A percentile compares a stretch with the other conserved stretches of the same genome.
These are phyloP conservation scores for Cryptus viduatorius DNA, from an alignment of 2,888 invertebrate species.

Conservation along the genomic window DNA sequence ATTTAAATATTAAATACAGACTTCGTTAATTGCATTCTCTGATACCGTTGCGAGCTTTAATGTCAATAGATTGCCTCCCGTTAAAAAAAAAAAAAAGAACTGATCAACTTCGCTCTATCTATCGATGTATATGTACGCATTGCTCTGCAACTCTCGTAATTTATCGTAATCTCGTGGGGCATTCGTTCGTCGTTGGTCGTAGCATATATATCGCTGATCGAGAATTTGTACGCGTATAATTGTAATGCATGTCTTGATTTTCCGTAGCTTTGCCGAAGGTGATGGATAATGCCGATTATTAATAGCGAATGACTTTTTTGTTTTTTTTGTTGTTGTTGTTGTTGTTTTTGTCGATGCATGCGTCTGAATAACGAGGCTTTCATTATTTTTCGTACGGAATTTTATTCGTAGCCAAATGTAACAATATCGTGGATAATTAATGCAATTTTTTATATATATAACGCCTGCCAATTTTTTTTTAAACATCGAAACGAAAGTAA, in stretches of 20 bases:
- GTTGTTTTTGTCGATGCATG: neutral
- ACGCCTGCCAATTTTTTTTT: too few species aligned
- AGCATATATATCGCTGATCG: conserved; percentile 6
- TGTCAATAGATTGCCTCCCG: conserved; percentile 3
- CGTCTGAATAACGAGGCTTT: neutral
- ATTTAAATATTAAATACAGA: neutral
- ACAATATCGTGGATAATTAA: neutral
- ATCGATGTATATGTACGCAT: conserved; percentile 4
- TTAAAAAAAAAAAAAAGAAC: neutral
- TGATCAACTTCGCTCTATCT: conserved; percentile 10
- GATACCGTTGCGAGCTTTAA: neutral
- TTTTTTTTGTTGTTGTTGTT: neutral
- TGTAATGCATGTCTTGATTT: neutral
- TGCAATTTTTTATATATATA: too few species aligned
- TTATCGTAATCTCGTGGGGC: conserved; percentile 4
- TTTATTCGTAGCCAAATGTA: neutral
- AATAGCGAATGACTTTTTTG: neutral
- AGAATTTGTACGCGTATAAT: neutral
- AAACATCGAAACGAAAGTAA: too few species aligned
- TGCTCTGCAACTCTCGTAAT: conserved; percentile 5
- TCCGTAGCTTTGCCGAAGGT: neutral
- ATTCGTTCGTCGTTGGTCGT: neutral
- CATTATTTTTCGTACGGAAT: conserved; percentile 1
- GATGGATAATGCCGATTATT: neutral
- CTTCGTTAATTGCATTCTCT: neutral